Base-by-base conservation (phyloP, 2,113 vertebrate species). In the Salminus brasiliensis region DNA sequence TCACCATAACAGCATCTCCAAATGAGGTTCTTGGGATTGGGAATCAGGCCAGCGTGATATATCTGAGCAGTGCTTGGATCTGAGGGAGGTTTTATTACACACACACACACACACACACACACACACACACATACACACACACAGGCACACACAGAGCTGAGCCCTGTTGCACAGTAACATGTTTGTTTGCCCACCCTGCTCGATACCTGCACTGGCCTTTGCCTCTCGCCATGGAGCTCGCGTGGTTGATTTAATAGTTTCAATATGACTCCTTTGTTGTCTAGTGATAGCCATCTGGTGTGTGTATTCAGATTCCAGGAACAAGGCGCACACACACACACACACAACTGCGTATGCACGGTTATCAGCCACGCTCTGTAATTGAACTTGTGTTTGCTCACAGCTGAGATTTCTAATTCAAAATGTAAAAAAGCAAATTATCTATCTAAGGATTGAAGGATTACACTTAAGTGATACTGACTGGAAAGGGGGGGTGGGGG, bases 241-340 rank as follows among this genome's bases (percentile, higher is more conserved):
- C 10, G n/a, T 47, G 27, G 59, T 63, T 47, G 32, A 62, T 60
- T 66, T 65, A 75, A 36, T 25, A 32, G 21, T 49, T 15, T n/a
- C 30, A 5, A 25, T 52, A 34, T 25, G 30, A 65, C 43, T 75
- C 59, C 21, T 75, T 66, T 66, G 43, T 67, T 67, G 45, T 53
- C n/a, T 36, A 21, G 45, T n/a, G 47, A 41, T 41, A 67, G 41
- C 62, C 60, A 76, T 67, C 43, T 76, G 45, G 30, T 12, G 23
- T 67, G 60, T 45, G 15, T 75, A 75, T 41, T 76, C 45, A 53
- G 10, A 13, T 10, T 67, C 15, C 47, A 67, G 1, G 16, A 16
- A 52, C 47, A 23, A 66, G 16, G 66, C 45, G 34, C 59, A 41
- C 75, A 67, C 74, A 66, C 74, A 52, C 73, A 41, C 63, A 75